These are phyloP conservation scores for Chaetops frenatus DNA, from an alignment of 2,113 vertebrate species.

Conservation along the genomic window DNA sequence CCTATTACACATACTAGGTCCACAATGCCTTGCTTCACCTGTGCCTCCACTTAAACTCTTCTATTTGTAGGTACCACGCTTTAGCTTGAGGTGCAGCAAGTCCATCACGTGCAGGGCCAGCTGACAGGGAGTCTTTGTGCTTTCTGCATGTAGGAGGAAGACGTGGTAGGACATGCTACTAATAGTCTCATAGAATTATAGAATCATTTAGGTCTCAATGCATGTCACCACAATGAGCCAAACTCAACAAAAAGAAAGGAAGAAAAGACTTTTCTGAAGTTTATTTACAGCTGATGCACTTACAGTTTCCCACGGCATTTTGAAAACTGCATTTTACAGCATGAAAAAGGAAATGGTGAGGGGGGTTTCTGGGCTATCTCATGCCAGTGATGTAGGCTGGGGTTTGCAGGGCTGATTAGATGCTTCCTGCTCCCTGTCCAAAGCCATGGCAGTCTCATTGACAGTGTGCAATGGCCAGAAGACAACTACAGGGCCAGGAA, in stretches of 20 bases:
- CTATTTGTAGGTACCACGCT: background rate
- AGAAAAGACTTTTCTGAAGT: background rate
- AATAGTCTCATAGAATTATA: background rate
- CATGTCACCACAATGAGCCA: background rate
- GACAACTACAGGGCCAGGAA: background rate
- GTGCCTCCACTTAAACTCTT: background rate
- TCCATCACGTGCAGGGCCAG: background rate
- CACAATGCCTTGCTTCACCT: background rate
- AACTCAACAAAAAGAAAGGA: background rate
- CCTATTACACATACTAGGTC: background rate
- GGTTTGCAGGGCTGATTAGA: background rate
- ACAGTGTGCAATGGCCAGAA: background rate
- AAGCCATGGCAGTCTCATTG: accelerated
- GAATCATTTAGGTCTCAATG: background rate
- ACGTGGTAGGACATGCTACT: background rate
- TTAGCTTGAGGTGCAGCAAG: background rate
- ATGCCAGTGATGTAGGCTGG: accelerated
- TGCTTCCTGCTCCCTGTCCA: background rate
- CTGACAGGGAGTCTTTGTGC: background rate
- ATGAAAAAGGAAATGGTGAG: background rate
- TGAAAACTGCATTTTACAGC: background rate
- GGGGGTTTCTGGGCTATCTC: background rate
- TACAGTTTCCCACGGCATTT: background rate
- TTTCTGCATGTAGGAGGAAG: background rate
- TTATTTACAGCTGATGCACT: background rate